phyloP scores from a whole-genome alignment of 2,113 vertebrate genomes.

The Panurus biarmicus region DNA sequence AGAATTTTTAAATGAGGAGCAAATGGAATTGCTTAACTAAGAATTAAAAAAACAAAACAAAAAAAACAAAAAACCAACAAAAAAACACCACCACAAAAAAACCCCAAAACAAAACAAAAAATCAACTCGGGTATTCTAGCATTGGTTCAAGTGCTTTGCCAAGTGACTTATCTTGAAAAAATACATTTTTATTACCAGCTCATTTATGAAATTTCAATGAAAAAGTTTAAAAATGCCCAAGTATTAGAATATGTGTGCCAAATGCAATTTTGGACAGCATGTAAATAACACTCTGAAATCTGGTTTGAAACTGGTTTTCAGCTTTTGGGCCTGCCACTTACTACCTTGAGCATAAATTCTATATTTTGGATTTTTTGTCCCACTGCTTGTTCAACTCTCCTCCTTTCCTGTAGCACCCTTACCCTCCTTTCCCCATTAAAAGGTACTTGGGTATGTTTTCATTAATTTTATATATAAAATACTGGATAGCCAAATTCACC shows the following conservation, averaged over 20 bases:
- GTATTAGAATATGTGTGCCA: background rate
- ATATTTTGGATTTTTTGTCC: background rate
- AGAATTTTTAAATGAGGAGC: background rate
- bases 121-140: background rate
- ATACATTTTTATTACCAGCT: background rate
- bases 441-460: background rate
- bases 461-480: background rate
- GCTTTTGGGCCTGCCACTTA: background rate
- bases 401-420: background rate
- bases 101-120: too few species aligned
- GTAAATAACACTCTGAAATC: background rate
- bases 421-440: rapidly evolving
- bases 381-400: background rate
- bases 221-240: background rate
- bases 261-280: background rate
- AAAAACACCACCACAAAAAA: too few species aligned
- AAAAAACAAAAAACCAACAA: background rate
- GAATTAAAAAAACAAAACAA: background rate
- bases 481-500: background rate
- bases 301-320: background rate
- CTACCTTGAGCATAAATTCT: background rate
- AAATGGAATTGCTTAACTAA: background rate
- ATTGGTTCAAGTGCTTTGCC: background rate
- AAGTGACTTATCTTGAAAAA: constrained; percentile 34
- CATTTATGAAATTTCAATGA: background rate